Conservation (phyloP, 2,888 invertebrate species). For the Erebia ligea region DNA sequence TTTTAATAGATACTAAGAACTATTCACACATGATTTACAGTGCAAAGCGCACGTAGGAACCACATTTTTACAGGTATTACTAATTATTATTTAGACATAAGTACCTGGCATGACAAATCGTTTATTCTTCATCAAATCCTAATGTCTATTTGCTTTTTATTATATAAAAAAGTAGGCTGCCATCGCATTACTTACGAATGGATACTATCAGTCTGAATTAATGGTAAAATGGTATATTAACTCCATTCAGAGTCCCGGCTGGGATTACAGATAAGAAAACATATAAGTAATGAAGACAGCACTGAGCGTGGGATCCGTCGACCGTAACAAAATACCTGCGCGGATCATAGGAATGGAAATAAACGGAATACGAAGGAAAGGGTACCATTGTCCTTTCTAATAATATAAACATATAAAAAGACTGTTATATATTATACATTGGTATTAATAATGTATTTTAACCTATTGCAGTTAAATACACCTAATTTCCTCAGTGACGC, state of each 20-base stretch:
- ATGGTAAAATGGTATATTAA: conserved; percentile 36
- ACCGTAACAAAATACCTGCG: conserved; percentile 18
- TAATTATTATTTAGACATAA: no score
- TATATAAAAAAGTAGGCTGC: conserved; percentile 1
- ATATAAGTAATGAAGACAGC: conserved; percentile 37
- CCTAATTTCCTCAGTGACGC: not conserved
- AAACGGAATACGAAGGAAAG: not conserved
- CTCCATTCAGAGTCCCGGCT: conserved; percentile 27
- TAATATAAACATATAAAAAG: not conserved
- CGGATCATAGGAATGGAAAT: not conserved
- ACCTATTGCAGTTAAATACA: not conserved
- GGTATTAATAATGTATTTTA: no score
- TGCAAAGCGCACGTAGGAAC: no score
- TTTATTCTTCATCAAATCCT: no score
- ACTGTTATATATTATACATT: no score
- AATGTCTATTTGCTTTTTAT: no score
- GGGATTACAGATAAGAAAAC: conserved; percentile 35
- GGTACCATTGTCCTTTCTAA: not conserved
- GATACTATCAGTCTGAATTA: conserved; percentile 34
- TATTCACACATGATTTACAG: no score
- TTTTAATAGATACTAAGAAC: no score
- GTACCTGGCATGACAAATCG: no score
- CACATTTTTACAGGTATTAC: no score
- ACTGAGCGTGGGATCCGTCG: conserved; percentile 15
- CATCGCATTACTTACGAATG: conserved; percentile 28